Percentiles rank a stretch among this genome's conserved stretches.
Conservation (phyloP, 2,888 invertebrate species). For the Criorhina ranunculi region DNA sequence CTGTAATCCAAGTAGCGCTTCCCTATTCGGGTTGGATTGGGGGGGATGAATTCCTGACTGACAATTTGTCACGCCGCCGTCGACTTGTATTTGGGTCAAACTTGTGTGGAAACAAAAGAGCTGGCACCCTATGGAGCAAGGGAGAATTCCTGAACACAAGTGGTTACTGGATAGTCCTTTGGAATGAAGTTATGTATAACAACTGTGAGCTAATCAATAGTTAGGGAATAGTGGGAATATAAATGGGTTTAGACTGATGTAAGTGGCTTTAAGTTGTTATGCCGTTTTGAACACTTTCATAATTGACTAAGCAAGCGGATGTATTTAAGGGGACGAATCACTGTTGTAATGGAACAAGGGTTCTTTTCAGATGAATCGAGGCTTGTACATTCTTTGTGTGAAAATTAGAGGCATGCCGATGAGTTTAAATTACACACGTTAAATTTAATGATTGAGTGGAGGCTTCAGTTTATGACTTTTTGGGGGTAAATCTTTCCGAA, state of each 20-base stretch:
- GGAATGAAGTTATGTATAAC: constrained; percentile 14
- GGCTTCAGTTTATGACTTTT: no score
- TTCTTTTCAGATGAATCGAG: no score
- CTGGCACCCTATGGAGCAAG: not conserved
- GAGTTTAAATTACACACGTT: no score
- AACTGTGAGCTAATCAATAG: constrained; percentile 33
- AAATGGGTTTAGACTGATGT: not conserved
- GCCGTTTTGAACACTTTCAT: constrained; percentile 1
- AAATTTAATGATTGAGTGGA: no score
- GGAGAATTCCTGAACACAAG: constrained; percentile 22
- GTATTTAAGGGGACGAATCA: not conserved
- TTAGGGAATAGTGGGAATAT: not conserved
- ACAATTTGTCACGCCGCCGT: constrained; percentile 43
- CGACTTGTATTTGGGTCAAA: constrained; percentile 60
- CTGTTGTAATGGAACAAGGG: not conserved
- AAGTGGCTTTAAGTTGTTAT: not conserved
- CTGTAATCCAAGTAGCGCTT: constrained; percentile 33
- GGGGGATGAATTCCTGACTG: not conserved
- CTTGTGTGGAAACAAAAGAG: constrained; percentile 15
- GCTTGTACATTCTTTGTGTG: no score
- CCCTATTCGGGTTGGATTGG: not conserved
- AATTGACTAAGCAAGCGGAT: not conserved
- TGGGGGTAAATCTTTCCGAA: no score
- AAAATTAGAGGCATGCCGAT: not conserved
- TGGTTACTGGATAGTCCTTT: constrained; percentile 17